A percentile compares a stretch with the other conserved stretches of the same genome.
phyloP scores from a whole-genome alignment of 2,888 invertebrate genomes.

The Stomorhina lunata region DNA sequence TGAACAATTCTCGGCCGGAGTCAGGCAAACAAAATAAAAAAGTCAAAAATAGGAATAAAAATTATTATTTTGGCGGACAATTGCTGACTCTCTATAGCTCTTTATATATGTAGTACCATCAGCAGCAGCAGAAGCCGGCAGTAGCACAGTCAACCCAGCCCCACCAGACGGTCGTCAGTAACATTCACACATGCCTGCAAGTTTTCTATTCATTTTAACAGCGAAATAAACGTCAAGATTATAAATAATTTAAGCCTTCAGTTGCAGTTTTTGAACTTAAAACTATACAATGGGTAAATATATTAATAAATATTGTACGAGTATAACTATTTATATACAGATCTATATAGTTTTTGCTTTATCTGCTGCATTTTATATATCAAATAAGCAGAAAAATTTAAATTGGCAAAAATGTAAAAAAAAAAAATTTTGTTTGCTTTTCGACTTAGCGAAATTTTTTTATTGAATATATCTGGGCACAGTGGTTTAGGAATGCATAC shows the following conservation, averaged over 20 bases:
- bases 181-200: not conserved
- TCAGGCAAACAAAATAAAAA: constrained; percentile 30
- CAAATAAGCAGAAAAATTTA: not conserved
- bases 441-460: constrained; percentile 15
- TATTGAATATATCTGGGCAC: not conserved
- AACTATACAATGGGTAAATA: constrained; percentile 58
- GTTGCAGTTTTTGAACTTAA: constrained; percentile 62
- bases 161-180: not conserved
- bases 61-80: constrained; percentile 57
- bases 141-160: not conserved
- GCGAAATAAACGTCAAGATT: constrained; percentile 63
- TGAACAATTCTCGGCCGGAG: not conserved
- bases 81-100: constrained; percentile 34
- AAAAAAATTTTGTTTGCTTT: constrained; percentile 32
- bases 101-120: too few relatives aligned
- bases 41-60: constrained; percentile 9
- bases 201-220: not conserved
- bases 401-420: not conserved
- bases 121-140: constrained; percentile 1
- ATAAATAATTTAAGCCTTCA: constrained; percentile 65
- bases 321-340: not conserved
- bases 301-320: constrained; percentile 35
- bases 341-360: not conserved
- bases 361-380: constrained; percentile 19
- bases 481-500: too few relatives aligned